A percentile compares a stretch with the other conserved stretches of the same genome.
phyloP scores from a whole-genome alignment of 2,113 vertebrate genomes.

The Syngnathus typhle region DNA sequence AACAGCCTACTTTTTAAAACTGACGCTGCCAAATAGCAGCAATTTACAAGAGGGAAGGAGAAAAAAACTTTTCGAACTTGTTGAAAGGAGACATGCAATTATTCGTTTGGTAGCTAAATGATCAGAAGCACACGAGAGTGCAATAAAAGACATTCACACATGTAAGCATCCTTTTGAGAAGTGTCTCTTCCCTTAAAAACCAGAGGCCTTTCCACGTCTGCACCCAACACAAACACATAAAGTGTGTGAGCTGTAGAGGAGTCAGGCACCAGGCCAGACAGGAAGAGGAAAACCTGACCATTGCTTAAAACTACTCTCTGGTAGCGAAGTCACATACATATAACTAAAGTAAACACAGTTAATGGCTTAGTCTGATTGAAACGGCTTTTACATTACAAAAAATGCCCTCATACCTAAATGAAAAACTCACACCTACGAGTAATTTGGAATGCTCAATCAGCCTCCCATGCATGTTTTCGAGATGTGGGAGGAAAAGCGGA shows the following conservation, averaged over 20 bases:
- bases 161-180: slow-evolving; percentile 39
- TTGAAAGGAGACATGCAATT: slow-evolving; percentile 37
- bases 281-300: slow-evolving; percentile 27
- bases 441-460: too few species aligned
- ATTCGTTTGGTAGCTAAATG: slow-evolving; percentile 47
- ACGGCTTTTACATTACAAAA: background rate
- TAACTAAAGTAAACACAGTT: background rate
- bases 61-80: slow-evolving; percentile 23
- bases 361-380: background rate
- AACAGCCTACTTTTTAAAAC: slow-evolving; percentile 6
- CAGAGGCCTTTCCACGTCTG: slow-evolving; percentile 46
- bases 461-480: too few species aligned
- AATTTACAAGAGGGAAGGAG: slow-evolving; percentile 2
- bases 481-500: too few species aligned
- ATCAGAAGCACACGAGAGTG: slow-evolving; percentile 39
- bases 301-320: slow-evolving; percentile 13
- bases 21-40: slow-evolving; percentile 3
- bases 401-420: background rate
- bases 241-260: slow-evolving; percentile 55
- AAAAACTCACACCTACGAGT: background rate
- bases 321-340: background rate
- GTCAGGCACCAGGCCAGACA: slow-evolving; percentile 56
- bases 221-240: slow-evolving; percentile 72
- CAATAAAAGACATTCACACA: slow-evolving; percentile 51
- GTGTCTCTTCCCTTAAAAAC: slow-evolving; percentile 29